Evolutionary conservation across 2,888 invertebrate genomes (phyloP), one percentile per base, ranked within the genome.

Genomic region (Tubulanus polymorphus): DNA sequence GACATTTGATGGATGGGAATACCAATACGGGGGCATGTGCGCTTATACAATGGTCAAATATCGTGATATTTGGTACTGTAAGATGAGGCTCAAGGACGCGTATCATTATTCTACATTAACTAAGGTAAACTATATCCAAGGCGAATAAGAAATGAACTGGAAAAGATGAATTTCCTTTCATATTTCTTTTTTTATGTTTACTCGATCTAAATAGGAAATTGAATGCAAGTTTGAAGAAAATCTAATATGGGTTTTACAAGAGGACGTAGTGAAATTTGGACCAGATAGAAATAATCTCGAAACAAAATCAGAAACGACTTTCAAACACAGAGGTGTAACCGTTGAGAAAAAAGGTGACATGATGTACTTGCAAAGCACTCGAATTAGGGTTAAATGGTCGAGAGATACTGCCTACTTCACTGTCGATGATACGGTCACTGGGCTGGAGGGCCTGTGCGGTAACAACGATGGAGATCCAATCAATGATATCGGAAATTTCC

Each of bases 1-100:
- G 76, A 90, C 91, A 0, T 92, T 92, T 70, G 91, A 92, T 78
- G 91, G 91, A 1, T 83, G 84, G 66, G 84, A 91, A 72, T 81
- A 64, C 72, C 89, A 89, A 71, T 89, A 90, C 67, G 83, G 86
- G 45, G 83, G 85, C 0, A 61, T 59, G 12, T 93, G 93, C 75
- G 83, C 87, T 0, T 88, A 91, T 71, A 73, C 61, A 1, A 8
- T 65, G 45, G 59, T 61, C 1, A 56, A 57, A n/a, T 49, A 58
- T 25, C 47, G 29, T 12, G 37, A 49, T 20, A 53, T 53, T 20
- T 64, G 60, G 59, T 53, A 53, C 8, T 51, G 65, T 2, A 51
- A 59, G 20, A 46, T 64, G 10, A 53, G 57, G 20, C 56, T 55
- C 20, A 50, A 57, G 2, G 37, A 63, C 53, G 64, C 63, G 48